A percentile compares a stretch with the other conserved stretches of the same genome.
Evolutionary conservation across 2,888 invertebrate species (phyloP).

Genomic region (Hyalella azteca): DNA sequence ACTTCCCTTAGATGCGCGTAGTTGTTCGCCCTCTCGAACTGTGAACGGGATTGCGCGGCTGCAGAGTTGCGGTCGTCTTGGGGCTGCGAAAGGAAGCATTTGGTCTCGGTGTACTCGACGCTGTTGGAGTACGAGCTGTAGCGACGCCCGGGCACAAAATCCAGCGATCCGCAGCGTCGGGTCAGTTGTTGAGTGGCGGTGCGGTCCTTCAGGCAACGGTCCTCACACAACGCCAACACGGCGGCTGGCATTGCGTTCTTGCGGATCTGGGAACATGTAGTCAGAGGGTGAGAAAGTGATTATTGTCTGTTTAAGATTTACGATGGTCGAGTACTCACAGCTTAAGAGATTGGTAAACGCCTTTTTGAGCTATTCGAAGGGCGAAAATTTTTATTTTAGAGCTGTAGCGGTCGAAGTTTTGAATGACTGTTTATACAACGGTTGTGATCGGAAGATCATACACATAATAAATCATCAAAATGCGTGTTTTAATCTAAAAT

Average conservation of each 20-base stretch:
- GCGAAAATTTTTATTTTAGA: no score
- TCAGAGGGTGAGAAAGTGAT: no score
- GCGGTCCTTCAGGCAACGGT: constrained; percentile 49
- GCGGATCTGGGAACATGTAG: constrained; percentile 42
- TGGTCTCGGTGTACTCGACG: constrained; percentile 48
- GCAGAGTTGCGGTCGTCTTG: constrained; percentile 23
- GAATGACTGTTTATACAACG: no score
- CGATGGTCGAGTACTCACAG: no score
- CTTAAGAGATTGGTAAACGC: no score
- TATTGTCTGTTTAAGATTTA: no score
- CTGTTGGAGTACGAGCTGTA: constrained; percentile 44
- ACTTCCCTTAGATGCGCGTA: constrained; percentile 50
- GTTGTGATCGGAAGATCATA: no score
- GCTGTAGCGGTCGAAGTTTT: no score
- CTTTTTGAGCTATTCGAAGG: no score
- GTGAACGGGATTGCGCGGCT: background rate
- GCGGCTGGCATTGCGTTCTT: constrained; percentile 42
- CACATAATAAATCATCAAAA: no score
- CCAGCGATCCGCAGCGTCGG: constrained; percentile 45
- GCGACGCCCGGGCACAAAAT: constrained; percentile 47
- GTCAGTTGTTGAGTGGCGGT: constrained; percentile 40
- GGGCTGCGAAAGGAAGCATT: constrained; percentile 48
- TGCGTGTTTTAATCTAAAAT: no score
- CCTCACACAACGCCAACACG: constrained; percentile 45
- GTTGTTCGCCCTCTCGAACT: constrained; percentile 22